Percentiles rank a stretch among this genome's conserved stretches.
Conservation (phyloP, 2,113 vertebrate species). For the Neoarius graeffei region DNA sequence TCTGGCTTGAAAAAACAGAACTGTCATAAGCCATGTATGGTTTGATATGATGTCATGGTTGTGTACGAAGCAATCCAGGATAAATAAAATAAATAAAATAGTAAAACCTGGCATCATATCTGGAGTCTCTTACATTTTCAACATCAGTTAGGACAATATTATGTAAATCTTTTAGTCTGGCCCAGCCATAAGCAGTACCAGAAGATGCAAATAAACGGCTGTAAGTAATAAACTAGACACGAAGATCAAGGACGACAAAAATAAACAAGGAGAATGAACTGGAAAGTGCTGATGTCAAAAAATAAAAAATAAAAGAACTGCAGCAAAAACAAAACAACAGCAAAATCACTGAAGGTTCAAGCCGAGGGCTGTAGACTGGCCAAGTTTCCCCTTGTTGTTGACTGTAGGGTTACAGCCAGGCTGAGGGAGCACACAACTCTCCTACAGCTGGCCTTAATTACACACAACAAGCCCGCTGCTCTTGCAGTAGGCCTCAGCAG, state of each 20-base stretch:
- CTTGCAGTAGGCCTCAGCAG: constrained; percentile 36
- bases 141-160: not conserved
- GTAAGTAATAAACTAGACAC: not conserved
- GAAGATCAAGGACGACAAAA: constrained; percentile 1
- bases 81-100: not conserved
- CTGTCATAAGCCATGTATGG: not conserved
- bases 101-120: not conserved
- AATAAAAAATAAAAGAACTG: not conserved
- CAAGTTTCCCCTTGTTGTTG: constrained; percentile 30
- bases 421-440: constrained; percentile 43
- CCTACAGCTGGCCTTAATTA: constrained; percentile 68
- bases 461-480: constrained; percentile 53
- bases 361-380: constrained; percentile 15
- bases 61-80: not conserved
- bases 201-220: not conserved
- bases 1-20: not conserved
- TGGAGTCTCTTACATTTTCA: not conserved
- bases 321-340: constrained; percentile 20
- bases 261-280: not conserved
- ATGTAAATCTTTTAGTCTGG: not conserved
- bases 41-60: not conserved
- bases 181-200: not conserved
- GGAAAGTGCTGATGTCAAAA: not conserved
- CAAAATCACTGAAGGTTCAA: constrained; percentile 4
- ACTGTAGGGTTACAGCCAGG: constrained; percentile 40